phyloP scores from a whole-genome alignment of 1,140 invertebrate genomes.

The Amphibalanus amphitrite region DNA sequence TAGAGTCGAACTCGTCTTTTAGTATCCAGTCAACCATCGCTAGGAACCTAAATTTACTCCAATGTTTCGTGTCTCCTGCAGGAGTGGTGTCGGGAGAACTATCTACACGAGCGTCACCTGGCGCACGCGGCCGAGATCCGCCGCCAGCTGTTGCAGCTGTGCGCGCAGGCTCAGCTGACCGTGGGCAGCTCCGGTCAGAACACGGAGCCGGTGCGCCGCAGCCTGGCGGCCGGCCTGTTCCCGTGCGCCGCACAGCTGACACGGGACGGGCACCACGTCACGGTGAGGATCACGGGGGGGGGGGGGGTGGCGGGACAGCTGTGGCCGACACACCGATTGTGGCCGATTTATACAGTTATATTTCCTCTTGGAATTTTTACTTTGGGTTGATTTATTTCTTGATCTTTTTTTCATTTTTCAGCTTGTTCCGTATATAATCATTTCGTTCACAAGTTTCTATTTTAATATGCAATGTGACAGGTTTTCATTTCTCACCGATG shows the following conservation, averaged over 20 bases:
- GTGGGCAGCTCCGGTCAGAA: conserved; percentile 53
- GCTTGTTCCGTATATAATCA: not conserved
- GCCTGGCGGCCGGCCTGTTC: conserved; percentile 62
- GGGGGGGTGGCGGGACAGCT: too few species aligned
- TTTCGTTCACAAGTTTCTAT: too few species aligned
- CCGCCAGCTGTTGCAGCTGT: conserved; percentile 62
- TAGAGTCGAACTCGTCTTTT: too few species aligned
- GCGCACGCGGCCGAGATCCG: conserved; percentile 61
- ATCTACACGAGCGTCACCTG: conserved; percentile 67
- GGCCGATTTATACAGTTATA: conserved; percentile 22
- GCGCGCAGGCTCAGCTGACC: conserved; percentile 44
- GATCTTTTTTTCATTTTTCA: not conserved
- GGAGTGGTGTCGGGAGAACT: conserved; percentile 83
- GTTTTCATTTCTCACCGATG: too few species aligned
- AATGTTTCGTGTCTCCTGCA: too few species aligned
- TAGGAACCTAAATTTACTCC: too few species aligned
- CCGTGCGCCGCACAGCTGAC: conserved; percentile 78
- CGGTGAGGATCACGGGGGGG: conserved; percentile 27
- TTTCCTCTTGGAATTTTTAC: conserved; percentile 4
- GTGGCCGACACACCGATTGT: not conserved
- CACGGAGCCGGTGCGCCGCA: conserved; percentile 52
- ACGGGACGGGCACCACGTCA: conserved; percentile 48
- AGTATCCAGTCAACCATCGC: too few species aligned
- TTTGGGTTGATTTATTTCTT: not conserved
- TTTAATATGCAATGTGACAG: too few species aligned